Evolutionary conservation across 2,888 invertebrate species (phyloP), one percentile per base, ranked within the genome.

Genomic region (Rhingia campestris): DNA sequence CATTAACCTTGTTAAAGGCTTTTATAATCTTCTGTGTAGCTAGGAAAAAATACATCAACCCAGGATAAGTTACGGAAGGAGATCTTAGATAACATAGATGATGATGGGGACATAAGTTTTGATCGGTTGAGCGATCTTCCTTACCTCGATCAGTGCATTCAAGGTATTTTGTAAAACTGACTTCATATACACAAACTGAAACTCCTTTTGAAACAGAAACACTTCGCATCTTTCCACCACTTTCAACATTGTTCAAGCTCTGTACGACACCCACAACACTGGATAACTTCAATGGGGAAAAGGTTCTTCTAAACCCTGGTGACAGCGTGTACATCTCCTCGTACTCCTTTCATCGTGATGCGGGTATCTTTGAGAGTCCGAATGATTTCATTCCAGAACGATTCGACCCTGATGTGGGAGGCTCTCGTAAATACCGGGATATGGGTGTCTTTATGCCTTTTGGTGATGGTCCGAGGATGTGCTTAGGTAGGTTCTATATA

Each of bases 391-490:
- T 87, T 63, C 89, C 89, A 0, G 89, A 89, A 45, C 82, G 89
- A 6, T 90, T 90, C 61, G 86, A 86, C 66, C 67, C 81, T 3
- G 87, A 88, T 12, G 69, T 87, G 35, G 88, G 88, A 39, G 89
- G 88, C 2, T 70, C 86, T 0, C 86, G 86, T 12, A 87, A 87
- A 22, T 89, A 87, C 59, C 86, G 84, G 4, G 88, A 89, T 12
- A 86, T 87, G 86, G 89, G 89, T 6, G 87, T 86, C 0, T 89
- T 88, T 73, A 54, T 89, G 22, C 88, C 89, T 0, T 90, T 89
- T 69, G 89, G 90, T 0, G 88, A 89, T 87, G 90, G 90, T 2
- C 89, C 89, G 0, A 79, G 89, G 69, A 88, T 87, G 61, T 89
- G 89, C 72, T 87, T 88, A 58, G 89, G 89, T 88, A 39, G 39